A percentile compares a stretch with the other conserved stretches of the same genome.
Conservation (phyloP, 2,113 vertebrate genomes). For the Heliornis fulica region DNA sequence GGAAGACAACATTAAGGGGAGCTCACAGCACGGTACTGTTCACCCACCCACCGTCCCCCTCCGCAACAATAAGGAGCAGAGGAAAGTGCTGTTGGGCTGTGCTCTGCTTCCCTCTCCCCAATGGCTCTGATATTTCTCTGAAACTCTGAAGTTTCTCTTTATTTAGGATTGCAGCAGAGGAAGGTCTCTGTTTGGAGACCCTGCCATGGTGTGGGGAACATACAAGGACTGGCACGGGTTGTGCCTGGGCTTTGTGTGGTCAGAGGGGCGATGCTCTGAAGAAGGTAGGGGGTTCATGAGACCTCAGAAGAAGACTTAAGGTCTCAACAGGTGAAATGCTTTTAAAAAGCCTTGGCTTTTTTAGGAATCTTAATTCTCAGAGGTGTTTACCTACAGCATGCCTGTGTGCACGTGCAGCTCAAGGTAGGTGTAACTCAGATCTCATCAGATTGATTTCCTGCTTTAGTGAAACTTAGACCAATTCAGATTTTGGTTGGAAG, state of each 20-base stretch:
- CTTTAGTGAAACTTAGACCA: neutral
- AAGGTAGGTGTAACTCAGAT: neutral
- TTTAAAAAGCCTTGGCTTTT: neutral
- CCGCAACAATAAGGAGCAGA: neutral
- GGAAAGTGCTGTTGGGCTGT: neutral
- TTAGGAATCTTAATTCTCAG: neutral
- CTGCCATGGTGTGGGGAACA: rapidly evolving
- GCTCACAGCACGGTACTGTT: rapidly evolving
- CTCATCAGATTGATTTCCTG: neutral
- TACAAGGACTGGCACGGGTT: neutral
- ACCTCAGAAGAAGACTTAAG: neutral
- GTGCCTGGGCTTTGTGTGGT: rapidly evolving
- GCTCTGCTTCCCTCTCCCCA: neutral
- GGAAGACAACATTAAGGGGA: neutral
- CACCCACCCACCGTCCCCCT: rapidly evolving
- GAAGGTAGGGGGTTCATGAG: neutral
- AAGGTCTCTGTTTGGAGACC: neutral
- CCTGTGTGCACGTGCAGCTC: neutral
- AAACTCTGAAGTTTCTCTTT: neutral
- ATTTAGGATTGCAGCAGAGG: neutral
- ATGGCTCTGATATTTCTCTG: neutral
- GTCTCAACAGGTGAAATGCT: neutral
- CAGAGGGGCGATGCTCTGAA: neutral
- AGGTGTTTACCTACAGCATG: neutral
- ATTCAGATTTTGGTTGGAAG: neutral